Evolutionary conservation across 2,797 vertebrate genomes (phyloP).

Genomic region (Vireo griseus): DNA sequence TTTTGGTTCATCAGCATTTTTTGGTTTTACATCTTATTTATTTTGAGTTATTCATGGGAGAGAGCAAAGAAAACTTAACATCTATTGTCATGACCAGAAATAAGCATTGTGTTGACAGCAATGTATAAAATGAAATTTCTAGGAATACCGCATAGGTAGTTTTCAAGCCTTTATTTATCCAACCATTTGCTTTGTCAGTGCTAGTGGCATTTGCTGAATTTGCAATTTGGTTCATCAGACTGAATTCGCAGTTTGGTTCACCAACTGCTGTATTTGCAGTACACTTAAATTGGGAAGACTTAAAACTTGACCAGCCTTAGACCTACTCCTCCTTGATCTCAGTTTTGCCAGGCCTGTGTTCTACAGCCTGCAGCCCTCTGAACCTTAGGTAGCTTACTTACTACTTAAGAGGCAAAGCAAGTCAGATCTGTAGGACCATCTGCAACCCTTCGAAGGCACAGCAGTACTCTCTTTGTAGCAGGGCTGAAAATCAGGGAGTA

Average conservation of each 20-base stretch:
- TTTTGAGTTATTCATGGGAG: background rate
- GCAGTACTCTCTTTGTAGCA: background rate
- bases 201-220: background rate
- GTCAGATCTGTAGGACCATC: background rate
- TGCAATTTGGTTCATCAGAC: background rate
- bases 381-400: background rate
- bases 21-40: background rate
- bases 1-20: background rate
- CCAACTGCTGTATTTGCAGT: background rate
- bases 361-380: background rate
- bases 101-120: background rate
- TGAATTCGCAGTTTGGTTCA: no score
- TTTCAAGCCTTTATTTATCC: background rate
- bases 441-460: background rate
- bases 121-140: background rate
- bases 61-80: background rate
- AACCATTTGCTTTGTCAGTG: background rate
- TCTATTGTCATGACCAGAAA: background rate
- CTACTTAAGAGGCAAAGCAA: background rate
- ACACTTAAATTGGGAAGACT: background rate
- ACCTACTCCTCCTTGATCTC: background rate
- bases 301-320: background rate
- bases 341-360: background rate
- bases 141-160: background rate
- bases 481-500: background rate